Evolutionary conservation across 1,140 invertebrate species (phyloP).

Genomic region (Pomphorhynchus laevis): DNA sequence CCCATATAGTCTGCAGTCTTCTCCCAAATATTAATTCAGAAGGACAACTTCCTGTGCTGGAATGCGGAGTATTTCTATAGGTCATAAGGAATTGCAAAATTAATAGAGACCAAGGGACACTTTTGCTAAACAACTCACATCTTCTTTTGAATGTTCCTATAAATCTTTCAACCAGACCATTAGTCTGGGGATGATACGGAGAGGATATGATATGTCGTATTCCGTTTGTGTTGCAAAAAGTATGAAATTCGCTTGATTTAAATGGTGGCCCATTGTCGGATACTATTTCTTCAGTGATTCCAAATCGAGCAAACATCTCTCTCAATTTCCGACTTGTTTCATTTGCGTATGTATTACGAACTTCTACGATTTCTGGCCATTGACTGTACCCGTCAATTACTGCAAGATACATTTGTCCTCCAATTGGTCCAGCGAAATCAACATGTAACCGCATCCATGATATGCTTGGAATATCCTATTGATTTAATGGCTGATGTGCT

Average conservation of each 20-base stretch:
- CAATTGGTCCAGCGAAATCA: slow-evolving; percentile 22
- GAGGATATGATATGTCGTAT: slow-evolving; percentile 13
- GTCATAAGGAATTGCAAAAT: neutral
- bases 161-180: slow-evolving; percentile 13
- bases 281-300: slow-evolving; percentile 14
- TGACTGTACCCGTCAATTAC: slow-evolving; percentile 19
- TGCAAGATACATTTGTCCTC: slow-evolving; percentile 17
- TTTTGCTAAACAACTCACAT: no score
- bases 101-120: no score
- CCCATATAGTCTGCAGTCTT: neutral
- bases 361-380: slow-evolving; percentile 16
- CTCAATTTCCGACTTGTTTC: slow-evolving; percentile 10
- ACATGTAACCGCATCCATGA: slow-evolving; percentile 22
- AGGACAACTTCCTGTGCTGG: neutral
- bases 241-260: slow-evolving; percentile 14
- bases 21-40: neutral
- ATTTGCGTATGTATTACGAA: slow-evolving; percentile 4
- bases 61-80: neutral
- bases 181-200: slow-evolving; percentile 14
- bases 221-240: slow-evolving; percentile 13
- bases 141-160: no score
- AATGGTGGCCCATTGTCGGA: slow-evolving; percentile 18
- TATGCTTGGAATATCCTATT: slow-evolving; percentile 15
- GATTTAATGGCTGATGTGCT: slow-evolving; percentile 10
- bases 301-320: slow-evolving; percentile 10